phyloP scores from a whole-genome alignment of 2,888 invertebrate species.

The Agapostemon virescens region DNA sequence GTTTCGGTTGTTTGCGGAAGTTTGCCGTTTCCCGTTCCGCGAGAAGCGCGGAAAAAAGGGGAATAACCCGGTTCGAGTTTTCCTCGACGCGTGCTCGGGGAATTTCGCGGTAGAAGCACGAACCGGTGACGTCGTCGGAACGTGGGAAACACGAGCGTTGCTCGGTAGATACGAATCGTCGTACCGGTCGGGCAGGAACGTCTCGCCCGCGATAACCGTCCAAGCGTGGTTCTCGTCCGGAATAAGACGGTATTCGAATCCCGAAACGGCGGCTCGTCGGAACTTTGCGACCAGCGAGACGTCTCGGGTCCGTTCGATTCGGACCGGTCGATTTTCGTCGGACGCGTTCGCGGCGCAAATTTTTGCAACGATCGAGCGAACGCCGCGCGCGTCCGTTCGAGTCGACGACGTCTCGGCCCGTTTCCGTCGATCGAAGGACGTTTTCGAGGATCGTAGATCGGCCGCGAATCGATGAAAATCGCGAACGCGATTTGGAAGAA shows the following conservation, averaged over 20 bases:
- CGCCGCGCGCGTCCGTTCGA: too few relatives aligned
- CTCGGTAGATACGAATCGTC: background rate
- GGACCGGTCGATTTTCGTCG: background rate
- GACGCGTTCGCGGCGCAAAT: too few relatives aligned
- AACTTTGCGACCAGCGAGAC: background rate
- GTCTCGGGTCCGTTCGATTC: background rate
- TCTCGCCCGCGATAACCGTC: background rate
- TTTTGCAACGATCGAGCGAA: too few relatives aligned
- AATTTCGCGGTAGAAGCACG: background rate
- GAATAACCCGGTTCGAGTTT: background rate
- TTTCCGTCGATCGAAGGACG: background rate
- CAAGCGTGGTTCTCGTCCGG: background rate
- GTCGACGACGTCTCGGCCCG: too few relatives aligned
- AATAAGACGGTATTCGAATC: background rate
- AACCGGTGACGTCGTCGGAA: background rate
- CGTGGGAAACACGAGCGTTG: background rate
- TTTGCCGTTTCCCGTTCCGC: background rate
- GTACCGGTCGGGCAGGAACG: background rate
- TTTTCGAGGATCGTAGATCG: background rate
- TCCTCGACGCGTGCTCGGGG: background rate
- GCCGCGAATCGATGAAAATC: background rate
- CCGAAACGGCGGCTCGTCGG: background rate
- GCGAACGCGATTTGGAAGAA: background rate
- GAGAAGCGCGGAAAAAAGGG: background rate
- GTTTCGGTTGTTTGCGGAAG: slow-evolving; percentile 33